A percentile compares a stretch with the other conserved stretches of the same genome.
Evolutionary conservation across 2,797 vertebrate genomes (phyloP).

Genomic region (Urocyon cinereoargenteus): DNA sequence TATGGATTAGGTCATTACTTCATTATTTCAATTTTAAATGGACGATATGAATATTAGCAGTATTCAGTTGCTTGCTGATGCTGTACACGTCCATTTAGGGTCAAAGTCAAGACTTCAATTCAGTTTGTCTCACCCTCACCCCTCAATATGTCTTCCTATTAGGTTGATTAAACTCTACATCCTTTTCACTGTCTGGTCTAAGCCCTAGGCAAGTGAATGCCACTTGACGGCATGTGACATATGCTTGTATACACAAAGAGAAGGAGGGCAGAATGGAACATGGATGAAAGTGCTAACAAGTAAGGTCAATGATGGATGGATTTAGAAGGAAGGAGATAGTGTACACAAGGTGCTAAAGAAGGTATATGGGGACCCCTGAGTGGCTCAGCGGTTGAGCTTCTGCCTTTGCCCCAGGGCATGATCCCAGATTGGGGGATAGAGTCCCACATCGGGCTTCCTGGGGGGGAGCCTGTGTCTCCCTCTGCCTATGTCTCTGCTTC

Average conservation of each 20-base stretch:
- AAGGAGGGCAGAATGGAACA: not conserved
- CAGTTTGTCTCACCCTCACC: not conserved
- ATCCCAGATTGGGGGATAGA: no score
- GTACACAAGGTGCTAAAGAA: not conserved
- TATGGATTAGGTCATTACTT: not conserved
- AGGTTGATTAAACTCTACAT: conserved; percentile 1
- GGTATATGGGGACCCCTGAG: no score
- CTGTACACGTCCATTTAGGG: not conserved
- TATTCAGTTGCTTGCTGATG: not conserved
- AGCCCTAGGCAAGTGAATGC: not conserved
- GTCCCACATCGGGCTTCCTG: no score
- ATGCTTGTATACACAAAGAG: not conserved
- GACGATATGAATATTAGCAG: not conserved
- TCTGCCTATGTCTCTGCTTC: no score
- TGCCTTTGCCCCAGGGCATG: no score
- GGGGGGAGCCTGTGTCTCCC: no score
- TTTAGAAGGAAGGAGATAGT: not conserved
- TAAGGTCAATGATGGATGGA: not conserved
- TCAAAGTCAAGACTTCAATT: not conserved
- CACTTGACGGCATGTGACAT: not conserved
- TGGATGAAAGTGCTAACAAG: not conserved
- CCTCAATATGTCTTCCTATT: not conserved
- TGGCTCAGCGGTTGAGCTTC: no score
- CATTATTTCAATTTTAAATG: not conserved
- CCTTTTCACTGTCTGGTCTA: not conserved